Evolutionary conservation across 2,797 vertebrate genomes (phyloP), one percentile per base, ranked within the genome.

Genomic region (Nothura maculosa): DNA sequence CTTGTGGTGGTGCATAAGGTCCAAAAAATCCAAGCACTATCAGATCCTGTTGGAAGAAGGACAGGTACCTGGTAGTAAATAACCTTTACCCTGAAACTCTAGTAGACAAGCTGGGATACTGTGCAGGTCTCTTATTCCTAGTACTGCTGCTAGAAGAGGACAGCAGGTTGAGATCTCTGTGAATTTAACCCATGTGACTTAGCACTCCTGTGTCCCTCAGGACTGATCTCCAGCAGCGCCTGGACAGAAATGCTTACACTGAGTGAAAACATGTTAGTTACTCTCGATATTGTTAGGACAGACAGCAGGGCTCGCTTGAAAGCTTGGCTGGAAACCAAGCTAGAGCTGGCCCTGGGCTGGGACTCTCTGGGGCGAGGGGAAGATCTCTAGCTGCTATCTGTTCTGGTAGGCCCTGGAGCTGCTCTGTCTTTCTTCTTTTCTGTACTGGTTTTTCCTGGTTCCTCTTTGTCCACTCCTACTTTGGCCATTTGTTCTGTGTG

Each of bases 191-290:
- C 66, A 32, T n/a, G 12, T 43, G 24, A 3, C 61, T 52, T 40
- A 52, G 52, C 58, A 36, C 24, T 70, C 30, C 14, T 21, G 30
- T 66, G 16, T 79, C 40, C 42, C 38, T 48, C 38, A 18, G 20
- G n/a, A 47, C 16, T 54, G 17, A 5, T 54, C 52, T n/a, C 28
- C 18, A 14, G 52, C 52, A 30, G 3, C 0, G 0, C 3, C 30
- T 30, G 14, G 36, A 7, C 42, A 34, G 2, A 68, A 60, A 27
- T 6, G 24, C 17, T 32, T 18, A 25, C 27, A 30, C 43, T 9
- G 4, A 73, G 22, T 61, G 63, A 22, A 4, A 1, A 2, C 2
- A 14, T 45, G 38, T 47, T 69, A 62, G 40, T 40, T 40, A 40
- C 40, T 13, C 12, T 61, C 30, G 3, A 3, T 5, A 5, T 21